Percentiles rank a stretch among this genome's conserved stretches.
Evolutionary conservation across 2,888 invertebrate species (phyloP).

Genomic region (Saturnia pavonia): DNA sequence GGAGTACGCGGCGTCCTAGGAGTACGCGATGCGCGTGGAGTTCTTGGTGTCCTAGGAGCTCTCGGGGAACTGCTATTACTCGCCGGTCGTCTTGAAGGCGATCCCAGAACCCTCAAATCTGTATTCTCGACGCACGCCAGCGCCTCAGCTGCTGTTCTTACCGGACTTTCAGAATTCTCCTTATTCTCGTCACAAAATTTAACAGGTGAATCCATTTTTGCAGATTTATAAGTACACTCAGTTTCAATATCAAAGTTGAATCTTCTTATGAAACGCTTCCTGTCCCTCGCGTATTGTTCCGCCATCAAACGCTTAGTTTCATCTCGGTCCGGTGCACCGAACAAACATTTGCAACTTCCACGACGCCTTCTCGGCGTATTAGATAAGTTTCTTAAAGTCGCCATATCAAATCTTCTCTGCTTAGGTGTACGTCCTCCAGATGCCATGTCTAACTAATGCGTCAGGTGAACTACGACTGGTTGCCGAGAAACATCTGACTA

Average conservation of each 20-base stretch:
- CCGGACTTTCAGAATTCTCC: slow-evolving; percentile 61
- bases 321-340: slow-evolving; percentile 82
- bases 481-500: slow-evolving; percentile 80
- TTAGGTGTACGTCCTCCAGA: slow-evolving; percentile 76
- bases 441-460: slow-evolving; percentile 63
- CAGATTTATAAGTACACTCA: slow-evolving; percentile 64
- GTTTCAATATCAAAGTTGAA: slow-evolving; percentile 83
- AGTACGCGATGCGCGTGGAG: slow-evolving; percentile 62
- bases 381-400: slow-evolving; percentile 57
- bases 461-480: slow-evolving; percentile 77
- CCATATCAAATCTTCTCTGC: slow-evolving; percentile 72
- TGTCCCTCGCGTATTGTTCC: slow-evolving; percentile 81
- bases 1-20: slow-evolving; percentile 74
- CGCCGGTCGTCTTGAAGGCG: slow-evolving; percentile 62
- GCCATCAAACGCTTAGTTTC: slow-evolving; percentile 82
- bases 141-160: slow-evolving; percentile 64
- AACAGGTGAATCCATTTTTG: slow-evolving; percentile 71
- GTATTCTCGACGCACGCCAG: slow-evolving; percentile 71
- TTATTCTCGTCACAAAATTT: slow-evolving; percentile 72
- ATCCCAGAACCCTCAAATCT: slow-evolving; percentile 65
- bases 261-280: slow-evolving; percentile 80
- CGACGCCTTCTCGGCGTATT: slow-evolving; percentile 69
- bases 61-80: slow-evolving; percentile 59
- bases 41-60: slow-evolving; percentile 64
- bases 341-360: slow-evolving; percentile 81